These are phyloP conservation scores for Tragelaphus buxtoni DNA, from an alignment of 2,113 vertebrate genomes.

Conservation along the genomic window DNA sequence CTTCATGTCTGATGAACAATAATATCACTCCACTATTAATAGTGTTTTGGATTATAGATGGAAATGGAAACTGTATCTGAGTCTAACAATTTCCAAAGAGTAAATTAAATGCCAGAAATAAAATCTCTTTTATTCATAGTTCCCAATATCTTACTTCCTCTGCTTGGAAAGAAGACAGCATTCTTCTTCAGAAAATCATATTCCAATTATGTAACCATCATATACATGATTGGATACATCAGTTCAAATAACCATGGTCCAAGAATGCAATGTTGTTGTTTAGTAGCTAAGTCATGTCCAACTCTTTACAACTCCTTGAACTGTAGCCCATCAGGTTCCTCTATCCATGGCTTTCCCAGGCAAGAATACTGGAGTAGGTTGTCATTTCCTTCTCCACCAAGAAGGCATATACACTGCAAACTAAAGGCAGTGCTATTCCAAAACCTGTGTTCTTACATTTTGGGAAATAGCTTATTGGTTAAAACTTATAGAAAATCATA, in stretches of 20 bases:
- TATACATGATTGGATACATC: not conserved
- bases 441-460: not conserved
- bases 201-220: constrained; percentile 14
- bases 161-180: not conserved
- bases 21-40: not conserved
- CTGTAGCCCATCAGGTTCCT: not conserved
- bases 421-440: not conserved
- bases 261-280: not conserved
- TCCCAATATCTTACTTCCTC: constrained; percentile 35
- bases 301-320: not conserved
- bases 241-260: not conserved
- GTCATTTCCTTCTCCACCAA: not conserved
- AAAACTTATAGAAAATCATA: constrained; percentile 54
- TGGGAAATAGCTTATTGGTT: constrained; percentile 34
- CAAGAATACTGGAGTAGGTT: not conserved
- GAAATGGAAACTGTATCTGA: constrained; percentile 2
- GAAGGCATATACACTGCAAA: not conserved
- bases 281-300: not conserved
- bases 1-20: not conserved
- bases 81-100: constrained; percentile 26
- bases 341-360: not conserved
- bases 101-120: constrained; percentile 36
- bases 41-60: constrained; percentile 15
- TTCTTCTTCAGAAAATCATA: constrained; percentile 18
- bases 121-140: constrained; percentile 6